Evolutionary conservation across 2,797 vertebrate genomes (phyloP).

Genomic region (Setipinna tenuifilis): DNA sequence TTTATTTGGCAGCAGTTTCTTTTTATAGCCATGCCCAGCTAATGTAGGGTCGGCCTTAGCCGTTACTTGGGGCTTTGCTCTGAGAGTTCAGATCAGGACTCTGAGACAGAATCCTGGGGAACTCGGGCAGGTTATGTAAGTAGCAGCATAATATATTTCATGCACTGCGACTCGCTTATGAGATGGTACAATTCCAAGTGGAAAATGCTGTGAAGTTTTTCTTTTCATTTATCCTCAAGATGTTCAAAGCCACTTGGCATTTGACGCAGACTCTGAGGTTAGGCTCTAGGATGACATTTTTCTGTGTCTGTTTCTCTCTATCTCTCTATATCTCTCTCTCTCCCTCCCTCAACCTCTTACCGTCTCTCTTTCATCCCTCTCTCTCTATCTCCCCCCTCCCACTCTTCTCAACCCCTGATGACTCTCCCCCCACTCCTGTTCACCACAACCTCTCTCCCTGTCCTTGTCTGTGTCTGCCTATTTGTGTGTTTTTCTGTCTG

Average conservation of each 20-base stretch:
- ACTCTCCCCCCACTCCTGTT: background rate
- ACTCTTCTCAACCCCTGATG: background rate
- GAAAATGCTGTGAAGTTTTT: background rate
- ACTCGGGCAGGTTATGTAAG: background rate
- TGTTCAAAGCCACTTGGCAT: background rate
- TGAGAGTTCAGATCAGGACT: background rate
- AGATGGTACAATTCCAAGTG: background rate
- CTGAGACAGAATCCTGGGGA: background rate
- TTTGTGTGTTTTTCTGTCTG: no score
- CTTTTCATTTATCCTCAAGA: background rate
- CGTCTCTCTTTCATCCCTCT: background rate
- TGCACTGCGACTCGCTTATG: background rate
- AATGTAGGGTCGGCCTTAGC: constrained; percentile 5
- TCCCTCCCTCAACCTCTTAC: background rate
- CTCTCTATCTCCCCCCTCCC: background rate
- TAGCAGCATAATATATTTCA: background rate
- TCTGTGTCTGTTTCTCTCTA: background rate
- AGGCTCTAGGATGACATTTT: background rate
- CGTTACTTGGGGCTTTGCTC: background rate
- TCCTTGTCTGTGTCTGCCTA: no score
- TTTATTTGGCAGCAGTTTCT: background rate
- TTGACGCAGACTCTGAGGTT: background rate
- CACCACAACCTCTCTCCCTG: no score
- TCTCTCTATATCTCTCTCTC: background rate
- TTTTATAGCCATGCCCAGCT: background rate